Evolutionary conservation across 2,888 invertebrate genomes (phyloP), one percentile per base, ranked within the genome.

Genomic region (Trichogramma dendrolimi): DNA sequence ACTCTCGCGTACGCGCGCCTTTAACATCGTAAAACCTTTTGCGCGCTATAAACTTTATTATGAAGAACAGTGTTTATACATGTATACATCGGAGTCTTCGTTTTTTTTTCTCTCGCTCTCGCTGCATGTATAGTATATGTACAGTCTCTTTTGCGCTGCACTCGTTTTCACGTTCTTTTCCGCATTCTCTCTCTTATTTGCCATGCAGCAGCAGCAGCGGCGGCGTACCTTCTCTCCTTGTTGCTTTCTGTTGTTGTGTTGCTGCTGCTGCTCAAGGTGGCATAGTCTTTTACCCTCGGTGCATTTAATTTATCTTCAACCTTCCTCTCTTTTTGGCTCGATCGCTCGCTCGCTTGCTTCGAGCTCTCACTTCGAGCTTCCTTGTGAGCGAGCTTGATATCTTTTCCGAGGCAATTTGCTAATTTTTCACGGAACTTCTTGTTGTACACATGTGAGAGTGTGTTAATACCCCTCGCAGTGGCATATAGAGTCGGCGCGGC

Each of bases 181-280:
- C 49, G 47, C n/a, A 8, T 11, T 47, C n/a, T 6, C 11, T 47
- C 11, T 47, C 7, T 11, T 47, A 11, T 11, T 11, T 47, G 47
- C 10, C 10, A 2, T 5, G 47, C 10, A 5, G 6, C 47, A 5
- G 7, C n/a, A 47, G 11, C 47, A 11, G 10, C 5, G 1, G 10
- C 8, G 47, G 11, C 10, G 47, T 8, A 47, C 47, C 47, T 11
- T 10, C 10, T 6, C 47, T 5, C 8, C 5, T 47, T 47, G 7
- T n/a, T 46, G 47, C 6, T 48, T 44, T 27, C 53, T 40, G 52
- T 55, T 62, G 46, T 49, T 14, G 50, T 41, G 48, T 55, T 10
- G 57, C 58, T 60, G 56, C 59, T 51, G 53, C 62, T 68, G 62
- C 65, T 65, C 63, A 60, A 58, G 66, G 53, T 62, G 65, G 55